Base-by-base conservation (phyloP, 92 coral and sea anemone species). In the Zoanthus sociatus region DNA sequence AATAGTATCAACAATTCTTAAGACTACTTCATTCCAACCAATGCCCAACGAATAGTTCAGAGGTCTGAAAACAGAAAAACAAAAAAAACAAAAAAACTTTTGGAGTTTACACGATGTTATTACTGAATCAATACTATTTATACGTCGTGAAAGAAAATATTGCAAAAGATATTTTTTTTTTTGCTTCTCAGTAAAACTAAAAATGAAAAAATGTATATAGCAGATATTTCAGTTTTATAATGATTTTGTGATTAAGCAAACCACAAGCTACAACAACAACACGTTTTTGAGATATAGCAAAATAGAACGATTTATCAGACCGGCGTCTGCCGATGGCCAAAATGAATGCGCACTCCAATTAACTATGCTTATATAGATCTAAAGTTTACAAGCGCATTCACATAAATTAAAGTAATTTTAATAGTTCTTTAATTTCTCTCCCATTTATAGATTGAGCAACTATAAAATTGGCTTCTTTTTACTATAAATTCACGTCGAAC, bases 11-110 rank as follows among this genome's bases (percentile, higher is more conserved):
- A 95, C 73, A 3, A 95, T 79, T 46, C 73, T 87, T 14, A 95
- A 70, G 66, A 89, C 85, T 86, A 95, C 86, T 87, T 78, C 86
- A 84, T 93, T 95, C 98, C 98, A 93, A 18, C 98, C 98, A 7
- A 95, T 95, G 26, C 98, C 98, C 53, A 95, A 88, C 16, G 95
- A 93, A 55, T 84, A 89, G 86, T 91, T 95, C 14, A 91, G 26
- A 1, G 86, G 83, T 70, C 98, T 95, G 88, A 50, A 86, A 77
- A 30, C 42, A 54, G 12, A 15, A 26, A 30, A 30, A 7, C 9
- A 37, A 37, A 37, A 37, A 37, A 37, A 2, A 30, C n/a, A 53
- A 8, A 15, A 21, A 26, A 30, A 13, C 7, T 17, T 12, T 3
- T 33, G 71, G 7, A 15, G 9, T 69, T 26, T 7, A 26, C 26